Percentiles rank a stretch among this genome's conserved stretches.
These are phyloP conservation scores for Cyclophora albipunctata DNA, from an alignment of 2,888 invertebrate species.

Conservation along the genomic window DNA sequence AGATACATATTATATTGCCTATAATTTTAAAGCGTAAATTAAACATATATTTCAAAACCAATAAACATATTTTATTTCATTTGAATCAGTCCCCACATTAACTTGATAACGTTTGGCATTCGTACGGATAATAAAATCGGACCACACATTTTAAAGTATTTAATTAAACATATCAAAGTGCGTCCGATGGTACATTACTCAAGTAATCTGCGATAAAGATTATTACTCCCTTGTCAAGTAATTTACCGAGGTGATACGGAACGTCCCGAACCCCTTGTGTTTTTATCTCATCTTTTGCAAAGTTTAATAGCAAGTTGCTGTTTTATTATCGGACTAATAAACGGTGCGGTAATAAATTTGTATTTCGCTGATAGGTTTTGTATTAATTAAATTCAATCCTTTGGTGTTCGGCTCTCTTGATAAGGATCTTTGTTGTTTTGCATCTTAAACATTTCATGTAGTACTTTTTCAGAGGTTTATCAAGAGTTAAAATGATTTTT, in stretches of 20 bases:
- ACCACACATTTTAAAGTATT: constrained; percentile 57
- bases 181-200: constrained; percentile 32
- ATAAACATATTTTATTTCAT: no score
- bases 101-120: no score
- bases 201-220: constrained; percentile 61
- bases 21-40: no score
- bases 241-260: constrained; percentile 59
- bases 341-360: not conserved
- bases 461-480: no score
- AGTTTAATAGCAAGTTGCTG: constrained; percentile 16
- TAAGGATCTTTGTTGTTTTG: not conserved
- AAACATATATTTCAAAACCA: no score
- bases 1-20: no score
- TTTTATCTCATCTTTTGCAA: constrained; percentile 4
- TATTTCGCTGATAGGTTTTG: not conserved
- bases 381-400: not conserved
- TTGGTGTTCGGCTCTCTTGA: not conserved
- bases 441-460: no score
- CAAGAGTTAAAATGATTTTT: no score
- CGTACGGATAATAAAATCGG: constrained; percentile 25
- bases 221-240: constrained; percentile 64
- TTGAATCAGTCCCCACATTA: no score
- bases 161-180: constrained; percentile 38
- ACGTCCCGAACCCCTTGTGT: constrained; percentile 7
- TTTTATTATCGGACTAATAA: constrained; percentile 10